These are phyloP conservation scores for Setophaga petechia DNA, from an alignment of 2,113 vertebrate genomes.

Conservation along the genomic window DNA sequence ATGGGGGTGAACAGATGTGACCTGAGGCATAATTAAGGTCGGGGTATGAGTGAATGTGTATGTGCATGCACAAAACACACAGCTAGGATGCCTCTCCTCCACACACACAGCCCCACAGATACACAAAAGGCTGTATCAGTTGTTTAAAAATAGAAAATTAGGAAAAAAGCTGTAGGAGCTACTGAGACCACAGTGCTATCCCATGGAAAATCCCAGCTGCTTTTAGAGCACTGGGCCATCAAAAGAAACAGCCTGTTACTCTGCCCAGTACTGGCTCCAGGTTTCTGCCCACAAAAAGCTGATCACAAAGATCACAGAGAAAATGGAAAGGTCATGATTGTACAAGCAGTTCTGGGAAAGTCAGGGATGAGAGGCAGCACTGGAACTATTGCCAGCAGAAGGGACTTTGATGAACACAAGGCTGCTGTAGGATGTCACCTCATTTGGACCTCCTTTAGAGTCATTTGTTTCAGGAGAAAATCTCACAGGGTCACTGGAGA, in stretches of 20 bases:
- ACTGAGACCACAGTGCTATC: neutral
- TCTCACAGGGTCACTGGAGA: neutral
- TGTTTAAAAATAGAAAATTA: neutral
- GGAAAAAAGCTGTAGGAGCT: neutral
- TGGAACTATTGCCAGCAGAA: neutral
- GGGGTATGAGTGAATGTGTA: neutral
- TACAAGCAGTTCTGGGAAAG: neutral
- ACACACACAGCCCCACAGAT: neutral
- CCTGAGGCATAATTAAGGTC: neutral
- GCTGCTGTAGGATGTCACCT: neutral
- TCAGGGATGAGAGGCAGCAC: neutral
- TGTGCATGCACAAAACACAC: neutral
- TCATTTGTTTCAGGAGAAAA: neutral
- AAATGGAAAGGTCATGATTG: neutral
- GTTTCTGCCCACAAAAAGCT: neutral
- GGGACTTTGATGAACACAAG: neutral
- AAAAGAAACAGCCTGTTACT: neutral
- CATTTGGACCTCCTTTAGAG: neutral
- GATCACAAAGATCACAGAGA: neutral
- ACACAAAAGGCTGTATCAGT: neutral
- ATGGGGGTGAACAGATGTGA: rapidly evolving
- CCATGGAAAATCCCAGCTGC: neutral
- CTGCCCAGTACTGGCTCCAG: neutral
- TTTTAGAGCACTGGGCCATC: neutral
- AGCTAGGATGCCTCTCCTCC: neutral